Evolutionary conservation across 2,888 invertebrate genomes (phyloP).

Genomic region (Synanthedon formicaeformis): DNA sequence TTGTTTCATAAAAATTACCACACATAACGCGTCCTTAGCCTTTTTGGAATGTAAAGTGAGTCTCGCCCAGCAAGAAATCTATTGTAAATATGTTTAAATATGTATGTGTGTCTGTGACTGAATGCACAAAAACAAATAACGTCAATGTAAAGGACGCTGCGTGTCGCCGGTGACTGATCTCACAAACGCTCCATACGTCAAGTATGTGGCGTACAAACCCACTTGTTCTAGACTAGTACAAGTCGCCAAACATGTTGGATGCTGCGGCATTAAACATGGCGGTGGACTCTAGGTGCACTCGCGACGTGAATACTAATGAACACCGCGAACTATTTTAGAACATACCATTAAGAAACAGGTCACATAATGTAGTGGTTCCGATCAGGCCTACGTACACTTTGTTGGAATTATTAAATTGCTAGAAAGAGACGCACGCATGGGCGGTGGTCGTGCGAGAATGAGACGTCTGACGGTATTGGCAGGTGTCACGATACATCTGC

Average conservation of each 20-base stretch:
- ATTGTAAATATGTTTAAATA: neutral
- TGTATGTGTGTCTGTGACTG: neutral
- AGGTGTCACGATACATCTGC: constrained; percentile 66
- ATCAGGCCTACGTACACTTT: constrained; percentile 29
- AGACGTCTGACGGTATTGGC: constrained; percentile 41
- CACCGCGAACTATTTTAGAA: constrained; percentile 47
- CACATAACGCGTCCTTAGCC: neutral
- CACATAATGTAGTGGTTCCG: constrained; percentile 53
- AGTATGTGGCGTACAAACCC: neutral
- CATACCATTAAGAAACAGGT: constrained; percentile 57
- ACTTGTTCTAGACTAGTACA: constrained; percentile 24
- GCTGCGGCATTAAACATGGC: constrained; percentile 38
- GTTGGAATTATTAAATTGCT: constrained; percentile 47
- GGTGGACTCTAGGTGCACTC: constrained; percentile 34
- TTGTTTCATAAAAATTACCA: neutral
- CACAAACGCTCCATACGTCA: neutral
- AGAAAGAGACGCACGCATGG: constrained; percentile 30
- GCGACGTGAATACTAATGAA: constrained; percentile 54
- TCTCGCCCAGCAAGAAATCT: neutral
- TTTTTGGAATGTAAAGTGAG: neutral
- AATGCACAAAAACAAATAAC: neutral
- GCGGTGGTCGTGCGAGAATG: constrained; percentile 24
- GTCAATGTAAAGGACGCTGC: neutral
- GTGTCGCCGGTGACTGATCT: neutral
- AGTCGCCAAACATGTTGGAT: constrained; percentile 39